phyloP scores from a whole-genome alignment of 2,888 invertebrate species.

The Nephrotoma appendiculata region DNA sequence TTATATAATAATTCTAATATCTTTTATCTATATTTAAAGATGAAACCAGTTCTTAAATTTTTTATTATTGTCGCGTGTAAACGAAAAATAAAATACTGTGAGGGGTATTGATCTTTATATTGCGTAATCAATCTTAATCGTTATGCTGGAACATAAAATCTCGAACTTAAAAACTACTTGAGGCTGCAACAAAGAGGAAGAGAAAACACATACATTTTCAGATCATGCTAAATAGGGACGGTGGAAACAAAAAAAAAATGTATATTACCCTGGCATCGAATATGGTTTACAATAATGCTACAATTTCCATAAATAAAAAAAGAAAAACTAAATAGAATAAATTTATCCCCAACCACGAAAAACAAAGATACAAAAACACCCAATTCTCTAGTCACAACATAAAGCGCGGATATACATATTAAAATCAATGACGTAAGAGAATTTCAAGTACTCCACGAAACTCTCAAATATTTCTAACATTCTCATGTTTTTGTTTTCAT shows the following conservation, averaged over 20 bases:
- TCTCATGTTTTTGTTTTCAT: not conserved
- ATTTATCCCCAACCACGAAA: not conserved
- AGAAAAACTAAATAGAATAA: not conserved
- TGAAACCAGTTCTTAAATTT: not conserved
- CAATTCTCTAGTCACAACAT: not conserved
- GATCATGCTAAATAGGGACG: too few relatives aligned
- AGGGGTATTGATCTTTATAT: not conserved
- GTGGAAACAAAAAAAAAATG: not conserved
- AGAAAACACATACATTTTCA: not conserved
- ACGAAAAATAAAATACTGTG: not conserved
- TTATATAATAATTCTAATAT: too few relatives aligned
- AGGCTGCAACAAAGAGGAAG: not conserved
- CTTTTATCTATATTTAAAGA: not conserved
- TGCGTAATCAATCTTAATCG: not conserved
- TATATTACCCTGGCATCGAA: not conserved
- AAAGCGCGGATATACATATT: not conserved
- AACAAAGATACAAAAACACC: not conserved
- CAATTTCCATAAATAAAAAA: not conserved
- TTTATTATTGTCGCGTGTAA: not conserved
- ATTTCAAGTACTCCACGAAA: not conserved
- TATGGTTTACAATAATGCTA: not conserved
- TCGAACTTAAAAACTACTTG: not conserved
- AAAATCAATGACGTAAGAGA: not conserved
- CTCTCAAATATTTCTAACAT: not conserved
- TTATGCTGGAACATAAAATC: not conserved